Evolutionary conservation across 2,113 vertebrate genomes (phyloP).

Genomic region (Capricornis sumatraensis): DNA sequence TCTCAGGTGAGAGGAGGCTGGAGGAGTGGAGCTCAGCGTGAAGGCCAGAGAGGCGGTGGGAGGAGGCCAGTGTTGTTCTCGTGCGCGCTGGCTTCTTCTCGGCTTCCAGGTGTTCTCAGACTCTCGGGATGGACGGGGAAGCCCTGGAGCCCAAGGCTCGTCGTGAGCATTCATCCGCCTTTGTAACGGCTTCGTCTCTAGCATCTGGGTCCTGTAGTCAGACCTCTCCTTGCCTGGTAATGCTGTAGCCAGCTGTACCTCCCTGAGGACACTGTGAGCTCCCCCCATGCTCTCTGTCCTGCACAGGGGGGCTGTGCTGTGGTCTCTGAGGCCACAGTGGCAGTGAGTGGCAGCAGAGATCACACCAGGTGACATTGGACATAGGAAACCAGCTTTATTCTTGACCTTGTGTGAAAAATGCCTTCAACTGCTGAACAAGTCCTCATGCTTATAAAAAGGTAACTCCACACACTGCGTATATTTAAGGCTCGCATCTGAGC

Average conservation of each 20-base stretch:
- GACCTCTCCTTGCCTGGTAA: not conserved
- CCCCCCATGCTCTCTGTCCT: not conserved
- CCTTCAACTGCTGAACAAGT: not conserved
- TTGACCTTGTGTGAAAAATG: not conserved
- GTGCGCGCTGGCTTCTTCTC: not conserved
- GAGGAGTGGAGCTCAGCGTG: not conserved
- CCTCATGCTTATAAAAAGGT: not conserved
- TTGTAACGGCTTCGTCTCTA: not conserved
- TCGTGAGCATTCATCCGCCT: not conserved
- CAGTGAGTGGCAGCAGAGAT: not conserved
- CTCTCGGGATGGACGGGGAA: not conserved
- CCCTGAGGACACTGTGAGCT: not conserved
- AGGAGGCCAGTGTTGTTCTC: slow-evolving; percentile 43
- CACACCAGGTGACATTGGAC: too few species aligned
- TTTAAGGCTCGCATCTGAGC: not conserved
- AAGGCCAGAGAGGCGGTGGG: not conserved
- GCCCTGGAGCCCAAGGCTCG: not conserved
- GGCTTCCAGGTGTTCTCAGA: not conserved
- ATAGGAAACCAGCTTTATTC: not conserved
- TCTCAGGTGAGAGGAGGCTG: slow-evolving; percentile 27
- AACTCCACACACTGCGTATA: not conserved
- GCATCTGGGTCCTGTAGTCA: not conserved
- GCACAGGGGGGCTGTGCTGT: not conserved
- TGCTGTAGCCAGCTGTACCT: not conserved
- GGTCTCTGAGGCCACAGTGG: not conserved